Percentiles rank a stretch among this genome's conserved stretches.
Conservation (phyloP, 2,888 invertebrate genomes). For the Watsonalla cultraria region DNA sequence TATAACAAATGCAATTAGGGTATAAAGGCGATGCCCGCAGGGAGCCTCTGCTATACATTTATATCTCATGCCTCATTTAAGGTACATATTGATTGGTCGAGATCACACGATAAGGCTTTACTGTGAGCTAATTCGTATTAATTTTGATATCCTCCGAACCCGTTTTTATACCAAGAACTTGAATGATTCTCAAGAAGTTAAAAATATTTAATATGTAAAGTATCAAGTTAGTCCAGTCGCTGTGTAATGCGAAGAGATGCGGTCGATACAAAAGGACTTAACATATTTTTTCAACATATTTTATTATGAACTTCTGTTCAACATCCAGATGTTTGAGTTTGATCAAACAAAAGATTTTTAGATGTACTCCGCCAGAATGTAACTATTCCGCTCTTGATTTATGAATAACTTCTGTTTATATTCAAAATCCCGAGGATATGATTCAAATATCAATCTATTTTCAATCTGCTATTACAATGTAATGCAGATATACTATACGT, state of each 20-base stretch:
- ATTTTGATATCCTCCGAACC: background rate
- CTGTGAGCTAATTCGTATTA: slow-evolving; percentile 25
- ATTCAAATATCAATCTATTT: slow-evolving; percentile 31
- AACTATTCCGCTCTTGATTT: slow-evolving; percentile 68
- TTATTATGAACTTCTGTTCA: slow-evolving; percentile 78
- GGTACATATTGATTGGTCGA: slow-evolving; percentile 43
- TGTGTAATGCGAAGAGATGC: slow-evolving; percentile 52
- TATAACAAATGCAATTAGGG: slow-evolving; percentile 49
- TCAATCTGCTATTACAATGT: slow-evolving; percentile 14
- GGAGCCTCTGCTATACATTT: slow-evolving; percentile 20
- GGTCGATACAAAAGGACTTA: slow-evolving; percentile 77
- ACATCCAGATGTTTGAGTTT: slow-evolving; percentile 74
- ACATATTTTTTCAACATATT: slow-evolving; percentile 76
- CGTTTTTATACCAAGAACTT: background rate
- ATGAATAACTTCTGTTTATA: slow-evolving; percentile 61
- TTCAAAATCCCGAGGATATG: slow-evolving; percentile 46
- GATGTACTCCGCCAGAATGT: slow-evolving; percentile 63
- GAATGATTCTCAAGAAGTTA: background rate
- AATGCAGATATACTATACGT: background rate
- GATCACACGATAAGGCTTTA: slow-evolving; percentile 47
- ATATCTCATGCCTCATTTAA: slow-evolving; percentile 25
- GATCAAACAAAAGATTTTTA: slow-evolving; percentile 77
- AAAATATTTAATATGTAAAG: slow-evolving; percentile 22
- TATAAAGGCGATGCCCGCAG: slow-evolving; percentile 31
- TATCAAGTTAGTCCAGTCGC: slow-evolving; percentile 47